Evolutionary conservation across 1,140 invertebrate species (phyloP).

Genomic region (Drosophila oshimai): DNA sequence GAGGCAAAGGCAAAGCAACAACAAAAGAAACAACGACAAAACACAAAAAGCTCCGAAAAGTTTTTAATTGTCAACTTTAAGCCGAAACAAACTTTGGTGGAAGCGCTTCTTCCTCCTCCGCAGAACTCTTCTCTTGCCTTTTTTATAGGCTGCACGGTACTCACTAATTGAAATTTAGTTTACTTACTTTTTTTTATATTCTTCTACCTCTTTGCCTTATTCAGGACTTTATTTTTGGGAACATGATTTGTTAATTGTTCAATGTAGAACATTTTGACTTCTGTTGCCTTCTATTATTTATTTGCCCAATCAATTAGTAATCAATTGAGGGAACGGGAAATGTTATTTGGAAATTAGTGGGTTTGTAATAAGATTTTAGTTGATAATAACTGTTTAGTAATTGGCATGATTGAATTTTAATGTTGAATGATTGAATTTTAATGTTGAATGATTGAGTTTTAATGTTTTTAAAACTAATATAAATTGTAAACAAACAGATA

Average conservation of each 20-base stretch:
- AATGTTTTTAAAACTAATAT: too few relatives aligned
- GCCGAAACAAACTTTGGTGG: conserved; percentile 32
- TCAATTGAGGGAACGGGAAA: not conserved
- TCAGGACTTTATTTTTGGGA: not conserved
- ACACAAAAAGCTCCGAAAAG: conserved; percentile 43
- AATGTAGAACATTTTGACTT: conserved; percentile 7
- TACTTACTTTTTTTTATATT: not conserved
- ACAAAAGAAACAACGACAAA: conserved; percentile 15
- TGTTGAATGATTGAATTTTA: too few relatives aligned
- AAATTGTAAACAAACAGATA: too few relatives aligned
- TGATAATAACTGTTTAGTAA: too few relatives aligned
- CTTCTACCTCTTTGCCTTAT: not conserved
- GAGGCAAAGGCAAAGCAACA: conserved; percentile 25
- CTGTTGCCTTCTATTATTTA: not conserved
- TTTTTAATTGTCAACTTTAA: conserved; percentile 80
- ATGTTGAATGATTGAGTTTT: too few relatives aligned
- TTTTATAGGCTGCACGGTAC: conserved; percentile 16
- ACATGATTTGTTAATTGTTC: not conserved
- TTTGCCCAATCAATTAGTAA: not conserved
- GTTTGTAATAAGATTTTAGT: not conserved
- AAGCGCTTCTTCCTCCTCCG: not conserved
- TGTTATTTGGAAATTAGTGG: not conserved
- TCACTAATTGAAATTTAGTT: conserved; percentile 69
- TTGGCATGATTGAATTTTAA: too few relatives aligned
- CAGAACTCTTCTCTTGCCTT: not conserved